A percentile compares a stretch with the other conserved stretches of the same genome.
phyloP scores from a whole-genome alignment of 2,888 invertebrate genomes.

The Agriotes lineatus region DNA sequence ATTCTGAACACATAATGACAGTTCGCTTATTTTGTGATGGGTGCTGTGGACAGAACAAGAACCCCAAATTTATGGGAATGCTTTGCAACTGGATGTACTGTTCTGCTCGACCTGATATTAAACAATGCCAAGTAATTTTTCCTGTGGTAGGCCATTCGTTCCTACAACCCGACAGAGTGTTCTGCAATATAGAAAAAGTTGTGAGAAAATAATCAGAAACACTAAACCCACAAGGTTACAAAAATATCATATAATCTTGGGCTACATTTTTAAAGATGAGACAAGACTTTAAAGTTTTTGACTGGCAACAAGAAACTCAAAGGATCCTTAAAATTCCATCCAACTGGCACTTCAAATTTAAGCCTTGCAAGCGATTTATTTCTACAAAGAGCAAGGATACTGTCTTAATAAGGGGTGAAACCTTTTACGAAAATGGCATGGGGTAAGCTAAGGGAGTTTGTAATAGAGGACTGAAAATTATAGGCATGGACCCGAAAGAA shows the following conservation, averaged over 20 bases:
- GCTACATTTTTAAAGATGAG: constrained; percentile 45
- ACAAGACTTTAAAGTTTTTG: constrained; percentile 39
- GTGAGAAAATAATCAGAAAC: constrained; percentile 47
- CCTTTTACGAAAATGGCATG: constrained; percentile 34
- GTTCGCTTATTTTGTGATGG: constrained; percentile 53
- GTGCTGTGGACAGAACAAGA: constrained; percentile 54
- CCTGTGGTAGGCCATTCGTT: constrained; percentile 54
- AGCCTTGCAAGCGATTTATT: constrained; percentile 43
- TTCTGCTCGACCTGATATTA: constrained; percentile 43
- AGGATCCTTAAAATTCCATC: constrained; percentile 45
- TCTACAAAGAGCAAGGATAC: constrained; percentile 31
- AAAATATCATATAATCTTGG: constrained; percentile 43
- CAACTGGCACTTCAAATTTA: constrained; percentile 49
- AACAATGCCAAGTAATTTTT: constrained; percentile 50
- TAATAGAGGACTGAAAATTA: neutral
- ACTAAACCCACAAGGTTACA: constrained; percentile 48
- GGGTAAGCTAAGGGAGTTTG: constrained; percentile 25
- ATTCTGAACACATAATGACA: constrained; percentile 19
- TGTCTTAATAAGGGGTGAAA: constrained; percentile 43
- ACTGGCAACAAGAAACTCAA: constrained; percentile 45
- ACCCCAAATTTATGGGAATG: constrained; percentile 51
- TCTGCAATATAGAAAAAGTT: constrained; percentile 52
- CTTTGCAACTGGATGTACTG: constrained; percentile 44
- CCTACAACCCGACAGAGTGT: constrained; percentile 54
- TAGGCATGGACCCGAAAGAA: constrained; percentile 37